Evolutionary conservation across 2,113 vertebrate species (phyloP), one percentile per base, ranked within the genome.

Genomic region (Phycodurus eques): DNA sequence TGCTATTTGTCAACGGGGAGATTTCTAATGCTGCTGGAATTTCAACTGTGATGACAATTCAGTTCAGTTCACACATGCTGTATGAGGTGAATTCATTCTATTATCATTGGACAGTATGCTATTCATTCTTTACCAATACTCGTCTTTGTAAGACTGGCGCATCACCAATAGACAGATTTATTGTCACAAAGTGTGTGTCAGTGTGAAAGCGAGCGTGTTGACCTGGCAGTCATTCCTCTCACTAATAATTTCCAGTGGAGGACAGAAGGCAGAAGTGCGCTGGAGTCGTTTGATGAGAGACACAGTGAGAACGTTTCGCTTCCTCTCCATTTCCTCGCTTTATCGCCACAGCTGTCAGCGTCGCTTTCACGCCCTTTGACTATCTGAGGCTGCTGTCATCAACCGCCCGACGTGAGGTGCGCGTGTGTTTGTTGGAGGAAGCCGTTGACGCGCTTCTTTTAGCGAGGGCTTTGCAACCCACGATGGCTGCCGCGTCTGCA

Each of bases 281-380:
- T 72, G 33, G 72, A 73, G 61, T 22, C 63, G 77, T 60, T n/a
- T 65, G 86, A 79, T 76, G 88, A 90, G 57, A 84, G 87, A 89
- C 81, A 73, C 70, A 66, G 72, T 65, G 70, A 73, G 84, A 81
- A 79, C 80, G 71, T 90, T 86, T 83, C 72, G 71, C 71, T 84
- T 83, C 67, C 70, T 70, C 72, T 47, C 54, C 6, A 66, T 81
- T 71, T 74, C 72, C 64, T 72, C 73, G 54, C 80, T 17, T 13
- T 67, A 49, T 77, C 61, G 8, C 44, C 19, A 56, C 56, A 31
- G 33, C 79, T 87, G 78, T 90, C 89, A 72, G 31, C 72, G 79
- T 85, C 77, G 83, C 71, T 80, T 86, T 87, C 80, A 80, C 90
- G 86, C 89, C 78, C 73, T 66, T 80, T 91, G 86, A 91, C 92